Percentiles rank a stretch among this genome's conserved stretches.
Conservation (phyloP, 2,888 invertebrate species). For the Euplexia lucipara region DNA sequence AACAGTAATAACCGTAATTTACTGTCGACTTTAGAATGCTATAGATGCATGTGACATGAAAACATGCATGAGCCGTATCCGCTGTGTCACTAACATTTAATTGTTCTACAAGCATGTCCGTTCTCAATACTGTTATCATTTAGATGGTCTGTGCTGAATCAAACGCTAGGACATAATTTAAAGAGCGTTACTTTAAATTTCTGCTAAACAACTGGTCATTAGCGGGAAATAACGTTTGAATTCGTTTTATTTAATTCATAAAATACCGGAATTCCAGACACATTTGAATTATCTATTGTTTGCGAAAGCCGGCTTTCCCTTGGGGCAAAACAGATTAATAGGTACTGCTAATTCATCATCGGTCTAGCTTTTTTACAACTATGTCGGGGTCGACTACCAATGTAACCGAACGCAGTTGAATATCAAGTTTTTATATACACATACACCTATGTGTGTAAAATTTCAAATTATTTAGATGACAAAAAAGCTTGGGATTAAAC, state of each 20-base stretch:
- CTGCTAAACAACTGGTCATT: slow-evolving; percentile 22
- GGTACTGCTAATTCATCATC: too few relatives aligned
- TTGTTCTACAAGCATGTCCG: slow-evolving; percentile 5
- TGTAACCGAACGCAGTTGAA: too few relatives aligned
- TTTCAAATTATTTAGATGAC: too few relatives aligned
- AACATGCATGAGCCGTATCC: not conserved
- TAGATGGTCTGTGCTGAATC: not conserved
- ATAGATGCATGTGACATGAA: slow-evolving; percentile 15
- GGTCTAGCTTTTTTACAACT: too few relatives aligned
- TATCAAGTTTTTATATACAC: too few relatives aligned
- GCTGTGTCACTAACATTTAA: slow-evolving; percentile 4
- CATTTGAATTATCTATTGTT: too few relatives aligned
- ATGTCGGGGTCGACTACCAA: too few relatives aligned
- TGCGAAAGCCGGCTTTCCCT: too few relatives aligned
- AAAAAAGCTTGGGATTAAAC: too few relatives aligned
- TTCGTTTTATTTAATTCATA: slow-evolving; percentile 13
- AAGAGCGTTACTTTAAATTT: slow-evolving; percentile 5
- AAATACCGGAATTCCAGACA: too few relatives aligned
- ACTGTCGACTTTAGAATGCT: not conserved
- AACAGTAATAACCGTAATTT: slow-evolving; percentile 21
- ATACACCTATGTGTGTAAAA: too few relatives aligned
- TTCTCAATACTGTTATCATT: slow-evolving; percentile 1
- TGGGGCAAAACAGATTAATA: too few relatives aligned
- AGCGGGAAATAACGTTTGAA: slow-evolving; percentile 14
- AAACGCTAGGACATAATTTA: not conserved